Evolutionary conservation across 2,888 invertebrate species (phyloP).

Genomic region (Dugesia japonica): DNA sequence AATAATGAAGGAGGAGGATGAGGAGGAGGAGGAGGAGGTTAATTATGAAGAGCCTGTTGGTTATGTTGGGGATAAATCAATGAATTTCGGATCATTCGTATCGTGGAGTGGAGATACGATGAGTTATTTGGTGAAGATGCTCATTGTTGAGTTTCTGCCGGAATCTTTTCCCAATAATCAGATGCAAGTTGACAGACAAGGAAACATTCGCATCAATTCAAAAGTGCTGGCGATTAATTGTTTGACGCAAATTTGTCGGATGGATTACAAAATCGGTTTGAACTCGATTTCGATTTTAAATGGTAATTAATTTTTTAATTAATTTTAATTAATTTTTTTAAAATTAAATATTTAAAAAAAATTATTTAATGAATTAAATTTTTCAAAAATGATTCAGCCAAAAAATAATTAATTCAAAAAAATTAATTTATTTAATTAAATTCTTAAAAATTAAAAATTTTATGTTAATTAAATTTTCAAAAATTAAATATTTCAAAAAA

Average conservation of each 20-base stretch:
- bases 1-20: not conserved
- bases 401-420: no score
- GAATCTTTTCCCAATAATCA: not conserved
- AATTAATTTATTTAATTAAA: no score
- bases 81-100: not conserved
- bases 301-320: no score
- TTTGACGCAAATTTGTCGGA: not conserved
- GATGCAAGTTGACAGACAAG: not conserved
- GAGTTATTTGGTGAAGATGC: not conserved
- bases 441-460: no score
- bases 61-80: no score
- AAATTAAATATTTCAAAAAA: no score
- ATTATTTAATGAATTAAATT: no score
- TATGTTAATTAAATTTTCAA: no score
- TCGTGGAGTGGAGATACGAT: not conserved
- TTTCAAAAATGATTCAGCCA: no score
- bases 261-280: not conserved
- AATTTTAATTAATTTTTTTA: no score
- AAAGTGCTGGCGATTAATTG: constrained; percentile 5
- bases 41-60: not conserved
- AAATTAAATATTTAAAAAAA: no score
- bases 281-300: no score
- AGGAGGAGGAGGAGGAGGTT: not conserved
- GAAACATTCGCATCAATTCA: not conserved
- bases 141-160: not conserved